A percentile compares a stretch with the other conserved stretches of the same genome.
Conservation (phyloP, 2,888 invertebrate species). For the Tetropium fuscum region DNA sequence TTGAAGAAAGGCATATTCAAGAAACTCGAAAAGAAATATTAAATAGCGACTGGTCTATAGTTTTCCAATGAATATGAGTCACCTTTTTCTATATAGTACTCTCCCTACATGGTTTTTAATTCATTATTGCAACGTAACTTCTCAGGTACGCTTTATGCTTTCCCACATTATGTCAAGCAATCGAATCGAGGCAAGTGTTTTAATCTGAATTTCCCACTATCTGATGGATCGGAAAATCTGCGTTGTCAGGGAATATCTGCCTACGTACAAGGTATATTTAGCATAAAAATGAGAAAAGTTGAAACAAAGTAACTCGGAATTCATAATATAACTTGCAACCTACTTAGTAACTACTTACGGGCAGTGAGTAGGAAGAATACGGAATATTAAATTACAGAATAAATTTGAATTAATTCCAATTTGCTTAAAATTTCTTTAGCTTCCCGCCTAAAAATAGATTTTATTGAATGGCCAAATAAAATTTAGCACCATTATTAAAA, state of each 20-base stretch:
- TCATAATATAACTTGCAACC: slow-evolving; percentile 44
- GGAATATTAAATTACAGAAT: slow-evolving; percentile 48
- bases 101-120: too few species aligned
- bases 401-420: slow-evolving; percentile 48
- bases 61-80: too few species aligned
- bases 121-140: too few species aligned
- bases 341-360: slow-evolving; percentile 47
- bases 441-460: slow-evolving; percentile 39
- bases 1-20: too few species aligned
- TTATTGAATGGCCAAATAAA: slow-evolving; percentile 12
- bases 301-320: slow-evolving; percentile 32
- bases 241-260: slow-evolving; percentile 12
- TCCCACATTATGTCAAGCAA: too few species aligned
- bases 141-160: too few species aligned
- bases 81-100: too few species aligned
- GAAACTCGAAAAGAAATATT: too few species aligned
- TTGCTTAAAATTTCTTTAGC: slow-evolving; percentile 46
- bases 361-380: slow-evolving; percentile 39
- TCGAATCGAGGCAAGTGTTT: neutral
- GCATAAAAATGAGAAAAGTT: slow-evolving; percentile 47
- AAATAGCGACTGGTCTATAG: too few species aligned
- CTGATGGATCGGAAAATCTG: neutral
- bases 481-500: slow-evolving; percentile 17
- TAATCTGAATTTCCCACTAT: slow-evolving; percentile 1
- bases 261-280: slow-evolving; percentile 34